phyloP scores from a whole-genome alignment of 2,888 invertebrate species.

The Mesorhabditis belari region DNA sequence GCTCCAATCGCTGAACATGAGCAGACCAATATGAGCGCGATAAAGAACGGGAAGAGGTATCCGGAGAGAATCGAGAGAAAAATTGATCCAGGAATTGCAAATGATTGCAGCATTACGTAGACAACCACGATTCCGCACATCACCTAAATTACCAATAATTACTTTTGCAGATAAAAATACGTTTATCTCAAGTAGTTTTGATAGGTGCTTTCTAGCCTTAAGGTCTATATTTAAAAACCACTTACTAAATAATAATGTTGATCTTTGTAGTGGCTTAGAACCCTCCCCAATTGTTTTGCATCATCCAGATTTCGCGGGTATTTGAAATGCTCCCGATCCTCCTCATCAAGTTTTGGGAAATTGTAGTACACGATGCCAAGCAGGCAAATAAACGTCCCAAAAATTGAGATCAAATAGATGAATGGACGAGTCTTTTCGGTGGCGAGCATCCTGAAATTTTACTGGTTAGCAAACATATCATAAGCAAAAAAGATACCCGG shows the following conservation, averaged over 20 bases:
- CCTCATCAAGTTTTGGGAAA: constrained; percentile 59
- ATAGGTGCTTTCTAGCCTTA: too few relatives aligned
- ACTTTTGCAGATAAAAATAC: constrained; percentile 53
- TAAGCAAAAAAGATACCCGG: too few relatives aligned
- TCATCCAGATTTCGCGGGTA: constrained; percentile 88
- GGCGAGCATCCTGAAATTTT: background rate
- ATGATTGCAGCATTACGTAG: constrained; percentile 94
- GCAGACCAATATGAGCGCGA: constrained; percentile 74
- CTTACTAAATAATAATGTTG: constrained; percentile 67
- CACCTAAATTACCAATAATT: constrained; percentile 80
- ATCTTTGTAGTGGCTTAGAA: constrained; percentile 83
- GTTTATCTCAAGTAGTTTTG: background rate
- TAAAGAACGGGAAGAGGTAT: constrained; percentile 84
- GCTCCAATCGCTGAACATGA: constrained; percentile 90
- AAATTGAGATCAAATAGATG: constrained; percentile 7
- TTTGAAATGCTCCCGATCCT: constrained; percentile 77
- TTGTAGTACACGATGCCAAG: constrained; percentile 30
- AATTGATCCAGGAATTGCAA: constrained; percentile 97
- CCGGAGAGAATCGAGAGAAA: constrained; percentile 94
- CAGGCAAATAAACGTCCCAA: constrained; percentile 13
- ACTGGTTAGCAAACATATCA: background rate
- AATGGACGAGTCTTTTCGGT: background rate
- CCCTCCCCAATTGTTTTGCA: constrained; percentile 83
- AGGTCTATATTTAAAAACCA: too few relatives aligned
- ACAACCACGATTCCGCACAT: constrained; percentile 78